phyloP scores from a whole-genome alignment of 2,888 invertebrate species.

The Lasioglossum calceatum region DNA sequence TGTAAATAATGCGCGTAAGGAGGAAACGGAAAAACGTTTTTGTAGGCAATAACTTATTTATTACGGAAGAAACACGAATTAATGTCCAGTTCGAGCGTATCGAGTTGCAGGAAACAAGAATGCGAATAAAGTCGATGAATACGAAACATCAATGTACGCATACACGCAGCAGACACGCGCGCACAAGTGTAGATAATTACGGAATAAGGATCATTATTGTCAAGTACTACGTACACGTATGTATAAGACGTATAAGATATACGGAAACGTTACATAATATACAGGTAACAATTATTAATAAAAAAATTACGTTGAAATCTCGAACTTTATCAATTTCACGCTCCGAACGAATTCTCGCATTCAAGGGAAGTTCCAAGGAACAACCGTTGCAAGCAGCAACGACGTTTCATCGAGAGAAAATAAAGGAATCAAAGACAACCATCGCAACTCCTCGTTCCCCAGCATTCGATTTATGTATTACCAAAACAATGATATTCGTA shows the following conservation, averaged over 20 bases:
- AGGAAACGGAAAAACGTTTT: conserved; percentile 75
- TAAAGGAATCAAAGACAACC: background rate
- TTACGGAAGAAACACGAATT: conserved; percentile 61
- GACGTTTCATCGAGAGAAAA: background rate
- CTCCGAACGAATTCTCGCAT: background rate
- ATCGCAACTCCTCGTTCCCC: background rate
- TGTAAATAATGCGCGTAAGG: conserved; percentile 78
- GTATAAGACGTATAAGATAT: conserved; percentile 63
- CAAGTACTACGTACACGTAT: conserved; percentile 78
- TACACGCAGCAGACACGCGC: conserved; percentile 71
- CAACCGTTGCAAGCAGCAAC: no score
- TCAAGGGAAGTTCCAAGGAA: background rate
- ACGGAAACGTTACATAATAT: conserved; percentile 78
- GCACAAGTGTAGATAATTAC: conserved; percentile 83
- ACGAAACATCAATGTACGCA: conserved; percentile 58
- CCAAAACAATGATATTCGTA: background rate
- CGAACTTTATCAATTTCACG: background rate
- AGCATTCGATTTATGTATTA: background rate
- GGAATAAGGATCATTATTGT: conserved; percentile 82
- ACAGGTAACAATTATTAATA: conserved; percentile 81
- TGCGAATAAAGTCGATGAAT: conserved; percentile 50
- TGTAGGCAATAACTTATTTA: conserved; percentile 82
- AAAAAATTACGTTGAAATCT: conserved; percentile 79
- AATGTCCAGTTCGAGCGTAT: conserved; percentile 23
- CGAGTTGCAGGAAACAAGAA: conserved; percentile 7